Conservation (phyloP, 2,797 vertebrate species). For the Phalloptychus januarius region DNA sequence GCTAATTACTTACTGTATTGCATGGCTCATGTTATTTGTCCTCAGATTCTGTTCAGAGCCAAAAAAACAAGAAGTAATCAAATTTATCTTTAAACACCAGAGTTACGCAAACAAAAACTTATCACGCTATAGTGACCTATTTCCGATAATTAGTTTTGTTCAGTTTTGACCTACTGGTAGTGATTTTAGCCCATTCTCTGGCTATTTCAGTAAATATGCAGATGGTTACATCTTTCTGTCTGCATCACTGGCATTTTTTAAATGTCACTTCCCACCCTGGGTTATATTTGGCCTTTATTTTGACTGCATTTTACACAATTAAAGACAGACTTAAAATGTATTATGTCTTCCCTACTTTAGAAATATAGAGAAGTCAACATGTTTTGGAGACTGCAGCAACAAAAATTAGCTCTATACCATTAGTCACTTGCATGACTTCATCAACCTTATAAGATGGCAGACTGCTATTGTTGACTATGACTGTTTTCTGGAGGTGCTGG, state of each 20-base stretch:
- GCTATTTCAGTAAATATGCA: background rate
- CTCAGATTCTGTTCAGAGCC: no score
- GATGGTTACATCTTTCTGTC: background rate
- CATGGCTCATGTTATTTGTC: background rate
- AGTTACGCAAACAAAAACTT: no score
- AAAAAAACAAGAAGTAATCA: no score
- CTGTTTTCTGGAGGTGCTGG: slow-evolving; percentile 11
- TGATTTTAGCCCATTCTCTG: background rate
- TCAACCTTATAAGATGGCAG: background rate
- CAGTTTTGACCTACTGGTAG: no score
- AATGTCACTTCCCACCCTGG: background rate
- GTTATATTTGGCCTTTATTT: slow-evolving; percentile 11
- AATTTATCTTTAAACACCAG: no score
- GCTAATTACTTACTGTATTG: slow-evolving; percentile 1
- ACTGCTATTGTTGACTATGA: background rate
- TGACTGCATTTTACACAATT: background rate
- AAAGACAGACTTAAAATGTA: background rate
- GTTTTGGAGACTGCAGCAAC: background rate
- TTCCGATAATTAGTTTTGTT: no score
- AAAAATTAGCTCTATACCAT: background rate
- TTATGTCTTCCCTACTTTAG: background rate
- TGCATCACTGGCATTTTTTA: background rate
- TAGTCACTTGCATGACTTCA: background rate
- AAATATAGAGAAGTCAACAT: background rate
- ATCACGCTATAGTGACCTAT: no score